Base-by-base conservation (phyloP, 2,797 vertebrate species). In the Sphenopsis melanotis region DNA sequence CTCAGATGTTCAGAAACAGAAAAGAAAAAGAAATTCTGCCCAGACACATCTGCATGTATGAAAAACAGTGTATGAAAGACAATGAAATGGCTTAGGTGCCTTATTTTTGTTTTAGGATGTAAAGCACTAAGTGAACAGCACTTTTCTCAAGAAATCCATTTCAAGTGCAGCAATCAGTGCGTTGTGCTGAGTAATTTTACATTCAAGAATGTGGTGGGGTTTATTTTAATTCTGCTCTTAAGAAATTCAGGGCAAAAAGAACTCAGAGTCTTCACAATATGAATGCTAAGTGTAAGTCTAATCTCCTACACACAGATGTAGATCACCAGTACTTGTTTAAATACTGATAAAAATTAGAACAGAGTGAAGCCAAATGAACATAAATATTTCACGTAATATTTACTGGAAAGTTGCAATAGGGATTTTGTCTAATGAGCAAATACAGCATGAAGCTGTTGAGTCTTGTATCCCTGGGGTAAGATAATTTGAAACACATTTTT, bases 401-500 rank as follows among this genome's bases (percentile, higher is more conserved):
- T 96, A 89, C 94, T 86, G 82, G 78, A 95, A 96, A 94, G 93
- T 29, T 60, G 59, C 87, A 85, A 93, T 68, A 84, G 86, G n/a
- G 66, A 96, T 94, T 94, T 90, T 91, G 70, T 92, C 93, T 96
- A 91, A 93, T 95, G 91, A 92, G 64, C 88, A 84, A 96, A 97
- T 94, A 89, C 77, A 95, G 95, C 89, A 88, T 83, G 86, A 96
- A 96, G 92, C 91, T 85, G 55, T 91, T 81, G 69, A 96, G 87
- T 75, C 70, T 94, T 80, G 85, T 84, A 29, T 92, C 96, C 95
- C 94, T 50, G 37, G 95, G 93, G 94, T 60, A 94, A 78, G 89
- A 80, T 94, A 90, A 96, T 95, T 86, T 89, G 90, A 95, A 95
- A 83, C 90, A 96, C 36, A 91, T 96, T 97, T 96, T 95, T 96